Base-by-base conservation (phyloP, 2,888 invertebrate genomes). In the Pardosa pseudoannulata region DNA sequence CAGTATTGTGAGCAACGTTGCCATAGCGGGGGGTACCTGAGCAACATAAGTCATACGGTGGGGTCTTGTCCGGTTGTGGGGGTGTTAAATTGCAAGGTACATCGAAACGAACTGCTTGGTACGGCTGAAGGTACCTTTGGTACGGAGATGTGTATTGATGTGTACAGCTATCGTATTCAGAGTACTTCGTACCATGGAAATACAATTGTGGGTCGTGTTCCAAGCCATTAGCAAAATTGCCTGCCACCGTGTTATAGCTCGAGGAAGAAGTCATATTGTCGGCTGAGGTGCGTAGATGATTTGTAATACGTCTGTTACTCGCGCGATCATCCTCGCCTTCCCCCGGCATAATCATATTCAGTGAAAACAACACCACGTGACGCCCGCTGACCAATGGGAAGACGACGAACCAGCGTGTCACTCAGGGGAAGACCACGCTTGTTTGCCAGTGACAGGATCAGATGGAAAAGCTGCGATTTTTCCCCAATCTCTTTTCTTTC, bases 281-380 rank as follows among this genome's bases (percentile, higher is more conserved):
- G 32, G 65, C 23, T 71, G 46, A 62, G 80, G 75, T 32, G 87
- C 71, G 76, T 29, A 65, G 46, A 80, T 87, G 87, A 87, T 87
- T 87, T 87, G 87, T 87, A 80, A 87, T 87, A 75, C 75, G 50
- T 56, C 78, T 78, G 67, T 27, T 65, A 62, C 80, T 76, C 75
- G 72, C 76, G 71, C 85, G 68, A 70, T 62, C 74, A 62, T 74
- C 79, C 72, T 72, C 73, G 65, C 78, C 72, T 46, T 36, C 64
- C 79, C 72, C 68, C 50, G 72, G 19, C 67, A 74, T 86, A 86
- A 86, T 86, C 79, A 86, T 86, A 86, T 86, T 86, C 85, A 86
- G 79, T 86, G 85, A 86, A 86, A 86, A 86, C 85, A 86, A 86
- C 79, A 74, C 75, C 85, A 86, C 85, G 85, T 86, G 85, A 79